These are phyloP conservation scores for Bombus affinis DNA, from an alignment of 1,140 invertebrate species.

Conservation along the genomic window DNA sequence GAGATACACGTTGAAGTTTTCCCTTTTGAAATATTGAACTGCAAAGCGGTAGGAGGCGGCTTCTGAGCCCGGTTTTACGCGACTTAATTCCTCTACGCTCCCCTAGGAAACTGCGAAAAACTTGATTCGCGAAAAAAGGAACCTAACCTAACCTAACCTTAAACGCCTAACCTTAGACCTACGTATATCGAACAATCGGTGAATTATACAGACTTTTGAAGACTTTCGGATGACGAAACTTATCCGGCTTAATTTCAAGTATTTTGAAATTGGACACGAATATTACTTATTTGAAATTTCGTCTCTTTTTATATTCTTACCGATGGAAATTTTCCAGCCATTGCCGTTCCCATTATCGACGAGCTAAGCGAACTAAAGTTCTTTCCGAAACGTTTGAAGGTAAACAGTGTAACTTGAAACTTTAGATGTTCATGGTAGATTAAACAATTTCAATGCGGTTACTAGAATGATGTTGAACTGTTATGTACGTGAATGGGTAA, in stretches of 20 bases:
- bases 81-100: background rate
- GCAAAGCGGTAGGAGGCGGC: background rate
- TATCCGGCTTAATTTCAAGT: too few species aligned
- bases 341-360: background rate
- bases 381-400: background rate
- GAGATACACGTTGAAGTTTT: background rate
- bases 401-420: background rate
- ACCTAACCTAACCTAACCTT: background rate
- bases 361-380: too few species aligned
- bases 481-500: background rate
- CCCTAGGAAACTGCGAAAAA: background rate
- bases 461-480: background rate
- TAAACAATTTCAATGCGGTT: background rate
- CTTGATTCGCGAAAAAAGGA: background rate
- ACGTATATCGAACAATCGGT: background rate
- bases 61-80: background rate
- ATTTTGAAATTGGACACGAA: too few species aligned
- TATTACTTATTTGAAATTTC: too few species aligned
- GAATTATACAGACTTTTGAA: background rate
- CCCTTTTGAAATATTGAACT: constrained; percentile 22
- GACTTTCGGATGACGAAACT: too few species aligned
- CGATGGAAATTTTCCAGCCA: background rate
- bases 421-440: background rate
- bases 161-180: background rate
- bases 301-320: too few species aligned